phyloP scores from a whole-genome alignment of 2,888 invertebrate genomes.

The Zonitis immaculata region DNA sequence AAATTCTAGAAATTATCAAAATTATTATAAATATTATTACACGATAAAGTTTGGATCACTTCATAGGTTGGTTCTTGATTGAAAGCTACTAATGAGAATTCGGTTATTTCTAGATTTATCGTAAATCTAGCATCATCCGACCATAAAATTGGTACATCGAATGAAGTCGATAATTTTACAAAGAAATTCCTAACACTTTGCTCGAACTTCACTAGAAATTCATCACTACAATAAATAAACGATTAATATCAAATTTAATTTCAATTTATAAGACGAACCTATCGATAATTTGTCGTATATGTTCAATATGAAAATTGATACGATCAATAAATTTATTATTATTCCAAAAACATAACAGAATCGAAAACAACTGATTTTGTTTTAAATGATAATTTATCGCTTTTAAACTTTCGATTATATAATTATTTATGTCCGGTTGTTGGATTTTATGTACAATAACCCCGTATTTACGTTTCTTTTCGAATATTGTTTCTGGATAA shows the following conservation, averaged over 20 bases:
- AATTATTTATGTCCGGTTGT: constrained; percentile 63
- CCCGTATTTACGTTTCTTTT: constrained; percentile 59
- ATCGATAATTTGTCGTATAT: constrained; percentile 29
- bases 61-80: constrained; percentile 53
- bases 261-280: constrained; percentile 15
- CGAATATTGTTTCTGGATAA: constrained; percentile 63
- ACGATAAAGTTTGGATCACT: constrained; percentile 27
- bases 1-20: constrained; percentile 43
- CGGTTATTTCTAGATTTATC: constrained; percentile 58
- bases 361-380: constrained; percentile 49
- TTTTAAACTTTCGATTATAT: constrained; percentile 55
- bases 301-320: constrained; percentile 49
- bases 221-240: constrained; percentile 46
- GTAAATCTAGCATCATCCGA: constrained; percentile 57
- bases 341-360: constrained; percentile 52
- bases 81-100: constrained; percentile 55
- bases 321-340: constrained; percentile 47
- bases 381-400: constrained; percentile 52
- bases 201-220: constrained; percentile 59
- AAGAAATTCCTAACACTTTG: constrained; percentile 59
- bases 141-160: constrained; percentile 47
- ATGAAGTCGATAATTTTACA: constrained; percentile 53
- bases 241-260: background rate
- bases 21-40: constrained; percentile 4
- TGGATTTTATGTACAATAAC: constrained; percentile 56